Evolutionary conservation across 2,113 vertebrate species (phyloP), one percentile per base, ranked within the genome.

Genomic region (Ciconia stormi): DNA sequence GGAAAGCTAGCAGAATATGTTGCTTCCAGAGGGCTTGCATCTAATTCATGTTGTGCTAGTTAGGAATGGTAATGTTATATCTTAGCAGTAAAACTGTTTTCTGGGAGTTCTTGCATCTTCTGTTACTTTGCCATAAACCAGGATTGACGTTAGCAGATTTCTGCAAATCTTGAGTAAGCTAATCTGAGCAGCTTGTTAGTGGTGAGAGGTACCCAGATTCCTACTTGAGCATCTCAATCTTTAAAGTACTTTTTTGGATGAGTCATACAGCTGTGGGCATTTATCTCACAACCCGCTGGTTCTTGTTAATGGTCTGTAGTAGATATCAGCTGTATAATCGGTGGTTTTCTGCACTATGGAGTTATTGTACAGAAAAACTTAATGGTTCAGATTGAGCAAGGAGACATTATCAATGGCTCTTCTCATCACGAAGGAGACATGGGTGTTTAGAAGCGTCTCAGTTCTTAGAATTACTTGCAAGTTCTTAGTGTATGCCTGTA

Each of bases 21-120:
- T 30, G 36, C 34, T 61, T 38, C 6, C 27, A 5, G 50, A 52
- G 65, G 25, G 23, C 16, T 67, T 50, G 14, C 0, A 23, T 23
- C 32, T 6, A 5, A 3, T 19, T 93, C 0, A 0, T 0, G 7
- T 26, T 9, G 44, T n/a, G 53, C 23, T 76, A 2, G 17, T 73
- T 84, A n/a, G 63, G 78, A 18, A 3, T 17, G 15, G 46, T 59
- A 7, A 13, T 11, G 18, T 16, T 61, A 7, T 10, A 7, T 40
- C 27, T 74, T 10, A 10, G 40, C 61, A 63, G 59, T 17, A 17
- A 40, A 71, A 49, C 3, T 73, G 1, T 52, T 36, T 63, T 62
- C 47, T 21, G 34, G 40, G 40, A 14, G 6, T 77, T 87, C 16
- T 20, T 34, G 18, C 2, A 1, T 59, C 12, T 42, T 44, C 0